These are phyloP conservation scores for Chaenodraco wilsoni DNA, from an alignment of 2,797 vertebrate species.

Conservation along the genomic window DNA sequence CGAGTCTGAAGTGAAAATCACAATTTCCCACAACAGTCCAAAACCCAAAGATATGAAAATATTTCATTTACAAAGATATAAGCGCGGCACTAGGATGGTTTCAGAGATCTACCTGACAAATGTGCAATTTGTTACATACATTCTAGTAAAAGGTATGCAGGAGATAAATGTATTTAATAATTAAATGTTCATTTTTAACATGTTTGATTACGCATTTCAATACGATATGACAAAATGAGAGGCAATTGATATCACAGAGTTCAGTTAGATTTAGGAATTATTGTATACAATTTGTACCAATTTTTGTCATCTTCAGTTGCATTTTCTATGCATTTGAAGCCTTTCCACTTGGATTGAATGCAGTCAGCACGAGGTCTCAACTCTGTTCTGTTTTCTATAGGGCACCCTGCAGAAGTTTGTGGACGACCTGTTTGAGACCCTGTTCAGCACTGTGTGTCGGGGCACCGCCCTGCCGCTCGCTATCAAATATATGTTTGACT, in stretches of 20 bases:
- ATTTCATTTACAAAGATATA: no score
- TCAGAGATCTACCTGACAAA: slow-evolving; percentile 99
- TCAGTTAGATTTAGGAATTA: background rate
- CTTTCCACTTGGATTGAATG: background rate
- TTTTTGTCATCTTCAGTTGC: background rate
- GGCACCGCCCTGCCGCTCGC: slow-evolving; percentile 94
- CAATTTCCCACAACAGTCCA: no score
- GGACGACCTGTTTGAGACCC: slow-evolving; percentile 95
- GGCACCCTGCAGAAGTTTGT: slow-evolving; percentile 98
- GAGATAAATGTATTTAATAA: background rate
- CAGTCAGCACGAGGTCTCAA: background rate
- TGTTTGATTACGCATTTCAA: background rate
- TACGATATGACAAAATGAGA: background rate
- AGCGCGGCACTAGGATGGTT: slow-evolving; percentile 97
- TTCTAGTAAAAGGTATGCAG: background rate
- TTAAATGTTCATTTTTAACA: background rate
- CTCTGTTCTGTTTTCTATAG: slow-evolving; percentile 67
- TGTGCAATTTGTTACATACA: slow-evolving; percentile 68
- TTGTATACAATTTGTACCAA: background rate
- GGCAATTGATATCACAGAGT: background rate
- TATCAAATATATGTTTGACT: slow-evolving; percentile 99
- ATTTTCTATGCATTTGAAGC: background rate
- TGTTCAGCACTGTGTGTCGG: slow-evolving; percentile 96
- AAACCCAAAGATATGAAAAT: no score
- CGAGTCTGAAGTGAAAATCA: no score